Conservation (phyloP, 2,888 invertebrate species). For the Catocala fraxini region DNA sequence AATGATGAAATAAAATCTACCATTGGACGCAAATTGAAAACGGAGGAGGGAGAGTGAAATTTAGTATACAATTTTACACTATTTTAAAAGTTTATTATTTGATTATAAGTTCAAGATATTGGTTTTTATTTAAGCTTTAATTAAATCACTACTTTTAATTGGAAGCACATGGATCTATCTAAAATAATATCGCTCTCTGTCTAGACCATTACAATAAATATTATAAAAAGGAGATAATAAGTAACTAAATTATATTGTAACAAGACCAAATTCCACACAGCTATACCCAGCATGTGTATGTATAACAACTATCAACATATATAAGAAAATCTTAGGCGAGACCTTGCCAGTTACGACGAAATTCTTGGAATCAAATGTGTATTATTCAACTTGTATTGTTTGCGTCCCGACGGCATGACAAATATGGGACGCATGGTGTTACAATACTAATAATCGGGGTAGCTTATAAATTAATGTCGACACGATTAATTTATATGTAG, state of each 20-base stretch:
- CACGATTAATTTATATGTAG: constrained; percentile 48
- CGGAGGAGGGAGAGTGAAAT: neutral
- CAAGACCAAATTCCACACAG: neutral
- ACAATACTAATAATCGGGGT: constrained; percentile 47
- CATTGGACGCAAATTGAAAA: constrained; percentile 8
- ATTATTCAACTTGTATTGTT: constrained; percentile 58
- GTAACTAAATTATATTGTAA: no score
- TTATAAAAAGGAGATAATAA: no score
- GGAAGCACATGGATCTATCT: no score
- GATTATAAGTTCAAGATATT: no score
- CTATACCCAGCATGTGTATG: neutral
- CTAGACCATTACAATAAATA: no score
- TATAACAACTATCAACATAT: no score
- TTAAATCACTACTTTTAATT: no score
- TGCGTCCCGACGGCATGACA: constrained; percentile 48
- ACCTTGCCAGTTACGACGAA: constrained; percentile 36
- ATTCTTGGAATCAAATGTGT: constrained; percentile 51
- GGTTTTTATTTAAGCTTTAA: no score
- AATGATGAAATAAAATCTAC: constrained; percentile 34
- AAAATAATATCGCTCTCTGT: no score
- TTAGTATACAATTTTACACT: neutral
- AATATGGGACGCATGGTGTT: constrained; percentile 48
- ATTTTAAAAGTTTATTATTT: no score
- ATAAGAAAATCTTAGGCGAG: constrained; percentile 17
- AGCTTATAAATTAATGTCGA: constrained; percentile 59